These are phyloP conservation scores for Ommatoiulus sabulosus DNA, from an alignment of 2,888 invertebrate genomes.

Conservation along the genomic window DNA sequence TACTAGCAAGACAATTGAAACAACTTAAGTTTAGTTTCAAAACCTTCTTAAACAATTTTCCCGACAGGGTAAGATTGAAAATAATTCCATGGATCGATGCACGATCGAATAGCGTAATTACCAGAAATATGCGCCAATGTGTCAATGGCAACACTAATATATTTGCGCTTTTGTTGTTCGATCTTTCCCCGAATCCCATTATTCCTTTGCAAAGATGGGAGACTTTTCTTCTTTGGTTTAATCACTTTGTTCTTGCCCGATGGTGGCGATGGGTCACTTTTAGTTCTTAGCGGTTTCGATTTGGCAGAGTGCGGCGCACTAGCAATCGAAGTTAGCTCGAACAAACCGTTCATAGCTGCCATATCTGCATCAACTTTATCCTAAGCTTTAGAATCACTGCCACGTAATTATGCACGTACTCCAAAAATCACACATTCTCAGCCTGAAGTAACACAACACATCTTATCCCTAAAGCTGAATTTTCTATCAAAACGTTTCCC, in stretches of 20 bases:
- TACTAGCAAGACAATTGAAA: too few species aligned
- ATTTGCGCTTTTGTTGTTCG: neutral
- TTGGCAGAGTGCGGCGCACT: neutral
- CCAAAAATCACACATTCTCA: neutral
- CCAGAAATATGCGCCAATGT: neutral
- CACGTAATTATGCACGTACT: neutral
- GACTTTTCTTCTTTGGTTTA: neutral
- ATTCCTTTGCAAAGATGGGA: neutral
- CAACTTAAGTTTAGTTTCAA: too few species aligned
- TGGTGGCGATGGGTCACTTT: constrained; percentile 1
- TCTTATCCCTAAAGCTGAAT: neutral
- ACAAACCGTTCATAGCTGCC: neutral
- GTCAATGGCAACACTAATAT: neutral
- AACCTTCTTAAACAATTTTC: too few species aligned
- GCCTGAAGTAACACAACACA: neutral
- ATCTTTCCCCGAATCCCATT: neutral
- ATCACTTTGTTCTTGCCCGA: neutral
- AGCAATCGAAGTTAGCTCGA: neutral
- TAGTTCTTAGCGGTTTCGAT: neutral
- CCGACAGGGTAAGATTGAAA: too few species aligned
- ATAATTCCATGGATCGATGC: too few species aligned
- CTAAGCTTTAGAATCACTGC: neutral
- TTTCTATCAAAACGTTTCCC: neutral
- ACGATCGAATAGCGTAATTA: too few species aligned
- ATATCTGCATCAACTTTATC: neutral